These are phyloP conservation scores for Mesitornis unicolor DNA, from an alignment of 2,113 vertebrate species.

Conservation along the genomic window DNA sequence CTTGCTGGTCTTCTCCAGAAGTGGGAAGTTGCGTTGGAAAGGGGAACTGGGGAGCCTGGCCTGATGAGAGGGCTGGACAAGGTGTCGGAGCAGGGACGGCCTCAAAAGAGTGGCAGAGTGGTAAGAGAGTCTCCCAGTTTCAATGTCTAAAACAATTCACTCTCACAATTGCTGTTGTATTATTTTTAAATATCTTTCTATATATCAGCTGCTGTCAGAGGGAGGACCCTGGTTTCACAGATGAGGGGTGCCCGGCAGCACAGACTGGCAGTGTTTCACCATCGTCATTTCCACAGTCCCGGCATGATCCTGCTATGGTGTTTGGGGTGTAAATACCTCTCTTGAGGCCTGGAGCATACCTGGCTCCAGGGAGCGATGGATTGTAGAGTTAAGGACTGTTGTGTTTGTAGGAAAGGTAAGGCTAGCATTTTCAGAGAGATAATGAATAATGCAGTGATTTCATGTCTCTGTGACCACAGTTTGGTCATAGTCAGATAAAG, in stretches of 20 bases:
- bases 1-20: background rate
- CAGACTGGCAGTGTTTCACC: rapidly evolving
- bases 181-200: background rate
- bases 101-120: background rate
- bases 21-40: background rate
- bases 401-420: background rate
- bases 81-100: rapidly evolving
- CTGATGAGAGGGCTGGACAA: rapidly evolving
- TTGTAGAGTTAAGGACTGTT: background rate
- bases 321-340: rapidly evolving
- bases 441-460: background rate
- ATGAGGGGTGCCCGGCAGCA: background rate
- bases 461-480: background rate
- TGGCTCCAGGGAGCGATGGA: background rate
- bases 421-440: background rate
- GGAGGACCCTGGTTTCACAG: background rate
- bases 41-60: background rate
- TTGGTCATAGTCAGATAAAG: background rate
- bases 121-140: rapidly evolving
- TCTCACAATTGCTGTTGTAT: background rate
- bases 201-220: rapidly evolving
- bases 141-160: rapidly evolving
- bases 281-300: background rate
- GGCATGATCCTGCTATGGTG: rapidly evolving
- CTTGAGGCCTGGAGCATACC: background rate